Evolutionary conservation across 1,140 invertebrate genomes (phyloP).

Genomic region (Pseudomyrmex dendroicus): DNA sequence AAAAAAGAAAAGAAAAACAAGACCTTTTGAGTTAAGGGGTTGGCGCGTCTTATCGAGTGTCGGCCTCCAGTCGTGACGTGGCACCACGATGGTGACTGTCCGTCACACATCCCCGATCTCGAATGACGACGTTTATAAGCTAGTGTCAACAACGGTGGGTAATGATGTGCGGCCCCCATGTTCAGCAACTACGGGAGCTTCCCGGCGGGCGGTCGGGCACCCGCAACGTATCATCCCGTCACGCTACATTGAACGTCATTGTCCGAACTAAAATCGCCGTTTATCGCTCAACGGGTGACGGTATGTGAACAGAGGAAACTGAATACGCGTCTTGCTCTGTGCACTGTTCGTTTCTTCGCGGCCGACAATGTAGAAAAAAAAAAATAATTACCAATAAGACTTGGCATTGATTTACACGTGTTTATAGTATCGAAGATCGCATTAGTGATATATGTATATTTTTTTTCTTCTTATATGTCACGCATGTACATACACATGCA

Average conservation of each 20-base stretch:
- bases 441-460: not conserved
- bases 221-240: conserved; percentile 81
- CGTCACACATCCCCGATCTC: conserved; percentile 78
- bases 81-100: conserved; percentile 78
- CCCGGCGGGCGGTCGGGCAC: conserved; percentile 77
- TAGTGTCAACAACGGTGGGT: conserved; percentile 81
- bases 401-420: conserved; percentile 17
- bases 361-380: conserved; percentile 34
- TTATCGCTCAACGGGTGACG: conserved; percentile 78
- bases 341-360: conserved; percentile 31
- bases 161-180: conserved; percentile 80
- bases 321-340: conserved; percentile 22
- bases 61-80: conserved; percentile 72
- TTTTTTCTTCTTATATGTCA: not conserved
- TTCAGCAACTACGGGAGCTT: conserved; percentile 69
- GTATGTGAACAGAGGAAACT: conserved; percentile 53
- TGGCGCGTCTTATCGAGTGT: conserved; percentile 56
- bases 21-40: not conserved
- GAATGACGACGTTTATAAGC: conserved; percentile 81
- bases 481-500: not conserved
- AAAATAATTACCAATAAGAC: conserved; percentile 30
- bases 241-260: conserved; percentile 83
- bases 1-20: conserved; percentile 24
- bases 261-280: conserved; percentile 79
- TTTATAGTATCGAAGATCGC: conserved; percentile 4